Conservation (phyloP, 2,797 vertebrate species). For the Cetoscarus ocellatus region DNA sequence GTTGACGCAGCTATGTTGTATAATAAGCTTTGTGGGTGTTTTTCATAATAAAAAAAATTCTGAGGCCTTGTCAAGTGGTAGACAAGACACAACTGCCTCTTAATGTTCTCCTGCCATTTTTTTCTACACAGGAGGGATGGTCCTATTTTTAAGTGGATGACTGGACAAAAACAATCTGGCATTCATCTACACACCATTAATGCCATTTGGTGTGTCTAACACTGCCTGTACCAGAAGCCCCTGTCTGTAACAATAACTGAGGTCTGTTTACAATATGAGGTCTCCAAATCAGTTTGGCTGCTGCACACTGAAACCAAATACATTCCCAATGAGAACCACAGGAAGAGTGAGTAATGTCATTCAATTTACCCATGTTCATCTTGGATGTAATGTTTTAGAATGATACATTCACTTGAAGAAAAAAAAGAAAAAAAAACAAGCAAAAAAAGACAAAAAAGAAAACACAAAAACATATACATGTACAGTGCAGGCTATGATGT, state of each 20-base stretch:
- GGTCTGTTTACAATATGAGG: constrained; percentile 86
- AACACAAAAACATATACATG: constrained; percentile 82
- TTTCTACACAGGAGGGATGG: constrained; percentile 78
- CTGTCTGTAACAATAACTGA: constrained; percentile 80
- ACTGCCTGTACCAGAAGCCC: constrained; percentile 85
- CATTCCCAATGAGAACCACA: constrained; percentile 83
- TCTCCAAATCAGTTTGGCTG: constrained; percentile 85
- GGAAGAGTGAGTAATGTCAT: constrained; percentile 76
- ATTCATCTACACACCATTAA: constrained; percentile 70
- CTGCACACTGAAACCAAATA: constrained; percentile 87
- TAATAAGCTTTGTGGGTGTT: constrained; percentile 76
- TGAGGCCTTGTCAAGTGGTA: constrained; percentile 67
- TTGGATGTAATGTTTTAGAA: constrained; percentile 85
- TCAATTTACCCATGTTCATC: constrained; percentile 78
- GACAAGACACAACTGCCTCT: constrained; percentile 76
- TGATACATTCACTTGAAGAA: constrained; percentile 79
- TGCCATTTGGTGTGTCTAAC: constrained; percentile 84
- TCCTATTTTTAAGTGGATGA: constrained; percentile 74
- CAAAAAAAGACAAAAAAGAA: constrained; percentile 63
- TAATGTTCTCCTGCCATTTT: constrained; percentile 73
- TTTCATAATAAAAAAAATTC: constrained; percentile 63
- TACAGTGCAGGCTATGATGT: constrained; percentile 94
- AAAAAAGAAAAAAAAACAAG: constrained; percentile 48
- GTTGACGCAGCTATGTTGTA: constrained; percentile 76
- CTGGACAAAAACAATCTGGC: constrained; percentile 57